These are phyloP conservation scores for Scomber japonicus DNA, from an alignment of 2,113 vertebrate species.

Conservation along the genomic window DNA sequence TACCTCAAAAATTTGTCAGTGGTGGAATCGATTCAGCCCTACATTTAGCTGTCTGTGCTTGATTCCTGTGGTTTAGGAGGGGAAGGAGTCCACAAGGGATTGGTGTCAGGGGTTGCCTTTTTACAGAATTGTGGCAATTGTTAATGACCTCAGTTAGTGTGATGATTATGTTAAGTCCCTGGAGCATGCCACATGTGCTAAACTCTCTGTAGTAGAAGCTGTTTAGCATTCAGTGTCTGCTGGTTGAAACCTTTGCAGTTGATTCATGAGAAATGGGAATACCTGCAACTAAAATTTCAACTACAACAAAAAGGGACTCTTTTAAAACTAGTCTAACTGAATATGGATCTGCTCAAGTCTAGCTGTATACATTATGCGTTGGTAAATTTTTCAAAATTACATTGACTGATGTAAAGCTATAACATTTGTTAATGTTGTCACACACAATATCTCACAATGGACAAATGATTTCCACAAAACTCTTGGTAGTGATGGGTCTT, in stretches of 20 bases:
- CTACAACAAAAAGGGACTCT: background rate
- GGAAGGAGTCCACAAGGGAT: conserved; percentile 1
- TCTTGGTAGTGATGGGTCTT: too few relatives aligned
- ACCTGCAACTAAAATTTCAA: background rate
- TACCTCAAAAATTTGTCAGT: background rate
- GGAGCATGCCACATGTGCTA: background rate
- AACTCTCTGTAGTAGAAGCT: background rate
- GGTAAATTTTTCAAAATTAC: too few relatives aligned
- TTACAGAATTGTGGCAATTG: conserved; percentile 43
- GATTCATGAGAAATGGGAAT: background rate
- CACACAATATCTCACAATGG: too few relatives aligned
- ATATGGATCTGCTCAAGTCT: background rate
- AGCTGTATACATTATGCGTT: too few relatives aligned
- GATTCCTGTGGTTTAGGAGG: conserved; percentile 9
- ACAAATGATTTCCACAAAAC: too few relatives aligned
- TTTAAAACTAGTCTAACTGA: too few relatives aligned
- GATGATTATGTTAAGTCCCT: conserved; percentile 23
- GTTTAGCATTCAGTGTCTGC: background rate
- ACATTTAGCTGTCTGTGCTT: background rate
- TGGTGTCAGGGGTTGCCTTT: conserved; percentile 13
- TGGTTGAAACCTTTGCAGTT: background rate
- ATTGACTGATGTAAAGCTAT: too few relatives aligned
- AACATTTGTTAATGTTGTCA: too few relatives aligned
- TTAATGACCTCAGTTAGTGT: conserved; percentile 45
- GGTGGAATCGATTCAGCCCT: background rate